phyloP scores from a whole-genome alignment of 92 coral and sea anemone genomes.

The Bergia puertoricense region DNA sequence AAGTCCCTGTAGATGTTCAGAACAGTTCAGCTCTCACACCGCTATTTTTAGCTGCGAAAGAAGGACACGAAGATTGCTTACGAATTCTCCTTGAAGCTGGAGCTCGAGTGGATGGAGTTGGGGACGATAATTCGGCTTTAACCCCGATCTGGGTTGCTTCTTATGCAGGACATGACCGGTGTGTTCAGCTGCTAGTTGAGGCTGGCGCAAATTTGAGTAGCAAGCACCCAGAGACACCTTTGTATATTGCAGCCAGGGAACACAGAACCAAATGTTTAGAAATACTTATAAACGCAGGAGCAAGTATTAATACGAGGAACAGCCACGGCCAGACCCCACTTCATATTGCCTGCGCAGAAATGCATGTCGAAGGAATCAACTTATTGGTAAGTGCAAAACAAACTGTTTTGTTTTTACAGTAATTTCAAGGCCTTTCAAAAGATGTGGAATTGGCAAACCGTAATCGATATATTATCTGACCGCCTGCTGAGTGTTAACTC shows the following conservation, averaged over 20 bases:
- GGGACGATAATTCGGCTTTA: slow-evolving; percentile 61
- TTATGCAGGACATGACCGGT: slow-evolving; percentile 72
- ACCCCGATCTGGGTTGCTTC: slow-evolving; percentile 92
- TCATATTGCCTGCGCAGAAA: slow-evolving; percentile 76
- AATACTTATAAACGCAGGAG: slow-evolving; percentile 75
- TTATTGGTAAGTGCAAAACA: slow-evolving; percentile 59
- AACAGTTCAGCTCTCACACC: slow-evolving; percentile 87
- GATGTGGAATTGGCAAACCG: not conserved
- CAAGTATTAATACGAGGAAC: slow-evolving; percentile 70
- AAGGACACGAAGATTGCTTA: slow-evolving; percentile 83
- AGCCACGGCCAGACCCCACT: slow-evolving; percentile 69
- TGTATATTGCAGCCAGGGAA: slow-evolving; percentile 84
- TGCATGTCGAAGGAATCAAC: slow-evolving; percentile 61
- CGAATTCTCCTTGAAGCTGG: slow-evolving; percentile 72
- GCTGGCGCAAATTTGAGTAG: slow-evolving; percentile 82
- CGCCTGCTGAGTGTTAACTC: not conserved
- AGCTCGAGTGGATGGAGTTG: slow-evolving; percentile 83
- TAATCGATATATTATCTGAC: not conserved
- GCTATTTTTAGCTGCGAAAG: slow-evolving; percentile 80
- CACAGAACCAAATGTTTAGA: slow-evolving; percentile 70
- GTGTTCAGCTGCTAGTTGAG: slow-evolving; percentile 65
- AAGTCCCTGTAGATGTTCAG: slow-evolving; percentile 56
- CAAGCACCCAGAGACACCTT: slow-evolving; percentile 71
- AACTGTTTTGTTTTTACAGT: not conserved
- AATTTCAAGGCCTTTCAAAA: too few species aligned